phyloP scores from a whole-genome alignment of 1,140 invertebrate species.

The Ephestia elutella region DNA sequence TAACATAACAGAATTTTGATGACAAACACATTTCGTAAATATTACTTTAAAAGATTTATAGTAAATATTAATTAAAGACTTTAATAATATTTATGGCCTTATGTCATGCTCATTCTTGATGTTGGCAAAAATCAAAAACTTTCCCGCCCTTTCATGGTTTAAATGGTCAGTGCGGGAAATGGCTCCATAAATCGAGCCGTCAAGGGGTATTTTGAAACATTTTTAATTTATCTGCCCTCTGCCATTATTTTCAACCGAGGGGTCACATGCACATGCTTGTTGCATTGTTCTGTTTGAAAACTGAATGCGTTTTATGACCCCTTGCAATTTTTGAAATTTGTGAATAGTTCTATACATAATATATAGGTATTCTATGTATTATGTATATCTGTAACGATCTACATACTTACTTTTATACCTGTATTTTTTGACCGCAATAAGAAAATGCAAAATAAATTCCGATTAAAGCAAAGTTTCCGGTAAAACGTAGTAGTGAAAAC shows the following conservation, averaged over 20 bases:
- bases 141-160: slow-evolving; percentile 10
- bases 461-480: too few species aligned
- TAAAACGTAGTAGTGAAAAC: too few species aligned
- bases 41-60: too few species aligned
- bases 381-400: too few species aligned
- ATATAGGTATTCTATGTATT: too few species aligned
- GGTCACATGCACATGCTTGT: slow-evolving; percentile 45
- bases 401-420: too few species aligned
- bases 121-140: not conserved
- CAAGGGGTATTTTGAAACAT: slow-evolving; percentile 67
- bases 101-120: not conserved
- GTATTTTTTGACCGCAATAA: too few species aligned
- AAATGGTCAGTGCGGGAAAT: slow-evolving; percentile 13
- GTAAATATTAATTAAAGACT: too few species aligned
- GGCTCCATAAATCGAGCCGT: slow-evolving; percentile 33
- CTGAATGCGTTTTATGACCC: slow-evolving; percentile 58
- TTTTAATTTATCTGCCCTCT: slow-evolving; percentile 70
- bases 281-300: slow-evolving; percentile 35
- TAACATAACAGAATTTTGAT: too few species aligned
- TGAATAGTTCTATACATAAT: too few species aligned
- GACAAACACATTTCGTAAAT: too few species aligned
- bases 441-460: too few species aligned
- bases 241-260: slow-evolving; percentile 62
- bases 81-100: not conserved
- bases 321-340: not conserved